Base-by-base conservation (phyloP, 2,113 vertebrate genomes). In the Larimichthys polyactis region DNA sequence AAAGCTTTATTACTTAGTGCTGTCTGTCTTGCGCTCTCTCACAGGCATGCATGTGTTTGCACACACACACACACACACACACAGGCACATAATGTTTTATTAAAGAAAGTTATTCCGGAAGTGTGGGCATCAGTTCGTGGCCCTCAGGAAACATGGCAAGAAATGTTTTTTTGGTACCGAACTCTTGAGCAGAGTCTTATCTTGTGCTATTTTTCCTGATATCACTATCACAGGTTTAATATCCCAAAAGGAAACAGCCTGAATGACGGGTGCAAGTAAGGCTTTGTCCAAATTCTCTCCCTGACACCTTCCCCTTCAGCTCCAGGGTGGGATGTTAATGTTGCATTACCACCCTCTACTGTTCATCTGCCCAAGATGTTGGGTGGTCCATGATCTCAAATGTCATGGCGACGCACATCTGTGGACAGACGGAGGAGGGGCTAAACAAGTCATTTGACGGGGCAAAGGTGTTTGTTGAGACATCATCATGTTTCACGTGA, bases 291-390 rank as follows among this genome's bases (percentile, higher is more conserved):
- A n/a, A 67, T 51, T 71, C 8, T 43, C 8, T 19, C 8, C 22
- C 32, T 14, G 22, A 54, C 6, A 52, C 48, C 46, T 62, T 71
- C 36, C 32, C n/a, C 16, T 67, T 54, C 19, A 49, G 54, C 12
- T 48, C 51, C 16, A 32, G 64, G n/a, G 2, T 58, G 43, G 16
- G 14, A 24, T 32, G 15, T 83, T 71, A 80, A 76, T 84, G 90
- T 69, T 85, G 67, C 90, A 85, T 90, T 90, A 90, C 90, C 86
- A 85, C 91, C 91, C 92, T 91, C 91, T 92, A 67, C 91, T 89
- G 90, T 91, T 90, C 87, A 76, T 76, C 64, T 69, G 32, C 71
- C 27, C 81, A 64, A 87, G 87, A 91, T 86, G 90, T 89, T 57
- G 68, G 78, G 65, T 73, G 77, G 75, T 79, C 83, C 40, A 20